Conservation (phyloP, 2,888 invertebrate genomes). For the Brassicogethes aeneus region DNA sequence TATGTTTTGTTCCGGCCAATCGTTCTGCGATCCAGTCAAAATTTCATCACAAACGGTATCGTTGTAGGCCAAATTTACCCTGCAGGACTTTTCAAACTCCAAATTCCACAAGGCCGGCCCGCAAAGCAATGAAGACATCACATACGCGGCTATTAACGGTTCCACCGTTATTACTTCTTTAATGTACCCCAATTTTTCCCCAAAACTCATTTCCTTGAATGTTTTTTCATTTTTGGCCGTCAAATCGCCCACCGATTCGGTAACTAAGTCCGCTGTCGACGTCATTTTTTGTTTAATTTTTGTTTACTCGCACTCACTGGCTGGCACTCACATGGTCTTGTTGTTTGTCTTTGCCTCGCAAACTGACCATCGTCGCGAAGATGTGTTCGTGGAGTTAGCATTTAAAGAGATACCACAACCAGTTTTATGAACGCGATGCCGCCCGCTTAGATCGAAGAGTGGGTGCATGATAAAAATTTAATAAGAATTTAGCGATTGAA, state of each 20-base stretch:
- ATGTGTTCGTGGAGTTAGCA: neutral
- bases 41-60: conserved; percentile 44
- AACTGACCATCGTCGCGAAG: neutral
- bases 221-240: conserved; percentile 17
- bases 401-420: neutral
- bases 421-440: neutral
- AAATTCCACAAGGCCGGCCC: conserved; percentile 44
- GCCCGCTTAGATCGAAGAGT: neutral
- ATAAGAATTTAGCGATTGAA: too few relatives aligned
- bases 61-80: conserved; percentile 43
- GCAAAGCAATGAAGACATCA: conserved; percentile 30
- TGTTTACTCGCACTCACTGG: neutral
- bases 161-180: conserved; percentile 36
- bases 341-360: too few relatives aligned
- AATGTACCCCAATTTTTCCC: conserved; percentile 19
- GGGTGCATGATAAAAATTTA: too few relatives aligned
- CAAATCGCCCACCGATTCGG: conserved; percentile 25
- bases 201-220: conserved; percentile 19
- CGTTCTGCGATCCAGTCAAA: conserved; percentile 27
- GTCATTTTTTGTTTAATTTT: conserved; percentile 17
- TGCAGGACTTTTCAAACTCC: conserved; percentile 50
- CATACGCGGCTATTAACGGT: conserved; percentile 32
- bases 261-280: conserved; percentile 30
- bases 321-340: neutral
- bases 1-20: conserved; percentile 36